Conservation (phyloP, 2,888 invertebrate species). For the Scaptomyza reducta region DNA sequence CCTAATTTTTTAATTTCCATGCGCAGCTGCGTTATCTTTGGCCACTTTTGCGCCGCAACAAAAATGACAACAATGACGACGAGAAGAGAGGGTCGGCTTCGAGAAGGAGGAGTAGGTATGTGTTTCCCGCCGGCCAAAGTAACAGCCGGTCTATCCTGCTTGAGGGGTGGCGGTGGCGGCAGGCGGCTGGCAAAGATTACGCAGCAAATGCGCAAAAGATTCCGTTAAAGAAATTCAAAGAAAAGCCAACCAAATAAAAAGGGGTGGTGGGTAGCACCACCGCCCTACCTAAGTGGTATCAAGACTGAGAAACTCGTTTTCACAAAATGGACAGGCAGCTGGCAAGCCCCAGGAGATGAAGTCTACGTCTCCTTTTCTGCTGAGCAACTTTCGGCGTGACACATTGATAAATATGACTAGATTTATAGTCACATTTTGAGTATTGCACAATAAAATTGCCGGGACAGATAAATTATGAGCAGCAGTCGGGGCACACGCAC, state of each 20-base stretch:
- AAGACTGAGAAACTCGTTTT: conserved; percentile 60
- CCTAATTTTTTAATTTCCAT: conserved; percentile 60
- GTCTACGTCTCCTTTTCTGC: conserved; percentile 6
- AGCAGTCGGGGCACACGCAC: conserved; percentile 1
- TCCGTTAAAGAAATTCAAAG: conserved; percentile 28
- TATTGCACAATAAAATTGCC: conserved; percentile 48
- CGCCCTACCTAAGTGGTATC: conserved; percentile 26
- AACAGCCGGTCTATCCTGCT: conserved; percentile 67
- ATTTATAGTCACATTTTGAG: conserved; percentile 50
- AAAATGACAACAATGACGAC: not conserved
- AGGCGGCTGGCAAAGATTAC: conserved; percentile 26
- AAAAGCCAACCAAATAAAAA: conserved; percentile 14
- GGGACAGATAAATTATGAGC: conserved; percentile 43
- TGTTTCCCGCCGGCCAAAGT: conserved; percentile 49
- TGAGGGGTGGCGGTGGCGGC: conserved; percentile 71
- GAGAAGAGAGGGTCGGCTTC: conserved; percentile 30
- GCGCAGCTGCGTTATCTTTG: conserved; percentile 67
- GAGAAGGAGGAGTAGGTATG: conserved; percentile 49
- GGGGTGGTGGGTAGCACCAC: conserved; percentile 55
- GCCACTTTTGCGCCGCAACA: conserved; percentile 32
- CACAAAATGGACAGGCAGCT: conserved; percentile 69
- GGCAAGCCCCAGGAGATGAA: conserved; percentile 10
- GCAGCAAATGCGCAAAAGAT: conserved; percentile 57
- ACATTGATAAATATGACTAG: conserved; percentile 66
- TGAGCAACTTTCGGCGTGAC: conserved; percentile 44